Base-by-base conservation (phyloP, 2,888 invertebrate genomes). In the Caenorhabditis virilis region DNA sequence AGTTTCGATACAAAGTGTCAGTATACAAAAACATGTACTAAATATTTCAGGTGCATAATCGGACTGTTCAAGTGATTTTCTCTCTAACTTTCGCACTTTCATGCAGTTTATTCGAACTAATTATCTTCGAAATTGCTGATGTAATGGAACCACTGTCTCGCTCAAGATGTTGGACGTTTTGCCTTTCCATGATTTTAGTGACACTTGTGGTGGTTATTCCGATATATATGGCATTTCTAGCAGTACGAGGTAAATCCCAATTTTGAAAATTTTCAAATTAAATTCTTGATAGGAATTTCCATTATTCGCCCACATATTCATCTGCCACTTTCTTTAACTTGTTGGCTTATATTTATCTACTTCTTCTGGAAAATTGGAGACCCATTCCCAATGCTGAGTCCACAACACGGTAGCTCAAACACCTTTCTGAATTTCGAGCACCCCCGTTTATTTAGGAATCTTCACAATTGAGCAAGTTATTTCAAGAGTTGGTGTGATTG, bases 351-450 rank as follows among this genome's bases (percentile, higher is more conserved):
- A 53, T 98, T 94, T 84, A 87, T 98, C 23, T 93, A 94, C 82
- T 89, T 95, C 81, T 95, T 99, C 83, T 99, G 98, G 98, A 95
- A 95, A 86, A 89, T 97, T 63, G 98, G 98, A 0, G 97, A 98
- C 85, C 95, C 97, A 0, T 99, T 99, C 85, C 98, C 98, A 4
- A 91, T 99, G 80, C 87, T 94, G 23, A 95, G 91, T 85, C 93
- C 94, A 2, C 94, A 95, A 82, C 93, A 95, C 86, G 95, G 95
- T 84, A n/a, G n/a, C n/a, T n/a, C n/a, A n/a, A n/a, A n/a, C n/a
- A n/a, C n/a, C n/a, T n/a, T n/a, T n/a, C n/a, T n/a, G n/a, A n/a
- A n/a, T n/a, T n/a, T n/a, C n/a, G n/a, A n/a, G n/a, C n/a, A n/a
- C n/a, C n/a, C n/a, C n/a, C n/a, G n/a, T n/a, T n/a, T n/a, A n/a